phyloP scores from a whole-genome alignment of 2,113 vertebrate species.

The Poeciliopsis prolifica region DNA sequence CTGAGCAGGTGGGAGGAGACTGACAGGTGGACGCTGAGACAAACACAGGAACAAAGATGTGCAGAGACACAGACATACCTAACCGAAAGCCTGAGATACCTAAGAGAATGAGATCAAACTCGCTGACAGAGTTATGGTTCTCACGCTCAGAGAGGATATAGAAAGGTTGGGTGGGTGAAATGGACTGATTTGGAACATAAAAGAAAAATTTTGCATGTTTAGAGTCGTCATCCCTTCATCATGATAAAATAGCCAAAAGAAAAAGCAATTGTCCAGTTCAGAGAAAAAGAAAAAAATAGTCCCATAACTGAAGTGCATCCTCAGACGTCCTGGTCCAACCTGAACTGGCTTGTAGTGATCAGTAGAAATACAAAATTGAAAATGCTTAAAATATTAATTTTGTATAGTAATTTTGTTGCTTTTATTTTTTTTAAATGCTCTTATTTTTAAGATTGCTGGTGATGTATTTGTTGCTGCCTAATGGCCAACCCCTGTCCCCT shows the following conservation, averaged over 20 bases:
- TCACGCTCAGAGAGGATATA: neutral
- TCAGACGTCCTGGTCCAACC: neutral
- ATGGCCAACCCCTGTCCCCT: too few relatives aligned
- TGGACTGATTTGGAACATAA: neutral
- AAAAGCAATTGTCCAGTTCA: neutral
- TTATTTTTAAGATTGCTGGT: neutral
- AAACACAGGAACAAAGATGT: neutral
- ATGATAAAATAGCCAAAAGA: neutral
- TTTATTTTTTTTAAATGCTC: neutral
- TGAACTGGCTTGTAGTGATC: neutral
- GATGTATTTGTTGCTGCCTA: too few relatives aligned
- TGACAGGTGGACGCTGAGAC: neutral
- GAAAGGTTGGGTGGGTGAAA: neutral
- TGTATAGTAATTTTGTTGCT: neutral
- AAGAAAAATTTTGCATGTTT: neutral
- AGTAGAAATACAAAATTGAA: neutral
- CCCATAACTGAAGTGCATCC: neutral
- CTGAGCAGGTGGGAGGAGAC: neutral
- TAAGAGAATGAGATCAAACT: neutral
- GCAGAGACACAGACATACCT: neutral
- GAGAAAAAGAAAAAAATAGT: neutral
- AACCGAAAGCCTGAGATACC: neutral
- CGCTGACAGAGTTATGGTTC: neutral
- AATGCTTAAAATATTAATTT: neutral
- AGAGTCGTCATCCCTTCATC: neutral